phyloP scores from a whole-genome alignment of 2,888 invertebrate species.

The Eupelmus urozonus region DNA sequence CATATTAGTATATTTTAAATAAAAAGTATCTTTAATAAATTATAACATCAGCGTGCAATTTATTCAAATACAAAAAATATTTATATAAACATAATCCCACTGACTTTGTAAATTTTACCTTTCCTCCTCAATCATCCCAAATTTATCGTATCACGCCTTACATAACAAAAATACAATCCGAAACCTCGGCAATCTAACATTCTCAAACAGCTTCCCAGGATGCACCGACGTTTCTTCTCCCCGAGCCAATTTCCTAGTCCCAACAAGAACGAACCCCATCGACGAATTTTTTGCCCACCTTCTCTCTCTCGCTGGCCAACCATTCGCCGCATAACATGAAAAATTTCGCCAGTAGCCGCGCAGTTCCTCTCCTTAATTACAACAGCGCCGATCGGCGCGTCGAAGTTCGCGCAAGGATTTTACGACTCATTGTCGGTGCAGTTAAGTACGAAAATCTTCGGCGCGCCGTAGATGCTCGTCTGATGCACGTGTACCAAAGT shows the following conservation, averaged over 20 bases:
- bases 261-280: neutral
- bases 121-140: no score
- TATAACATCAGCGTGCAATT: no score
- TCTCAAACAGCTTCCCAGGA: no score
- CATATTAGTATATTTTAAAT: neutral
- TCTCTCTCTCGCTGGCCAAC: neutral
- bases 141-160: no score
- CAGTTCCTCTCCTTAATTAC: conserved; percentile 38
- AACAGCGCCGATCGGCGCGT: neutral
- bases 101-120: no score
- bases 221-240: neutral
- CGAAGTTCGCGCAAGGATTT: conserved; percentile 39
- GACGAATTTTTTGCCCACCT: neutral
- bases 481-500: no score
- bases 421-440: conserved; percentile 46
- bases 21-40: no score
- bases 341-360: neutral
- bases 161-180: no score
- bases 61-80: no score
- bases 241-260: neutral
- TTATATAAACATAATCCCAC: no score
- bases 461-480: neutral
- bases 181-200: no score
- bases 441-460: conserved; percentile 42
- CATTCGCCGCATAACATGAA: no score